Conservation (phyloP, 2,113 vertebrate species). For the Lontra canadensis region DNA sequence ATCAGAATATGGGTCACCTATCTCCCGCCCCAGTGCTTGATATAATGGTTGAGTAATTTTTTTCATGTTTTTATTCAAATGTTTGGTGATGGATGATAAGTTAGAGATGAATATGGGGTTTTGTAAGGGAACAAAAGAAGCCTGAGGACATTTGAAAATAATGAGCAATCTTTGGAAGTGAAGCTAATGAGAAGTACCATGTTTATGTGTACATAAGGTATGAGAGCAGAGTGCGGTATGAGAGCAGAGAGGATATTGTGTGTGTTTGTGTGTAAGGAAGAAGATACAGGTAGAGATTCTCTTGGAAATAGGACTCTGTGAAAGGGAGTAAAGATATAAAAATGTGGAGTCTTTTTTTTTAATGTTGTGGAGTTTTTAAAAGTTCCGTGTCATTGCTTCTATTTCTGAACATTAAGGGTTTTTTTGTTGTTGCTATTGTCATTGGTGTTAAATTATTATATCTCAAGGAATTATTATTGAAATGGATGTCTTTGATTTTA, state of each 20-base stretch:
- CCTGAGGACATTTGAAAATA: conserved; percentile 35
- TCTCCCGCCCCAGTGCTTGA: neutral
- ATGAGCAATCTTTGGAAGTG: neutral
- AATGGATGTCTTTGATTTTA: neutral
- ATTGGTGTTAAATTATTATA: neutral
- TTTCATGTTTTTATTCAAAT: conserved; percentile 10
- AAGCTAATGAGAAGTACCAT: neutral
- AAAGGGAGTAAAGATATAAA: neutral
- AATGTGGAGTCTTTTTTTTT: neutral
- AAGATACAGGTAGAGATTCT: neutral
- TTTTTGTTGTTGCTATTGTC: neutral
- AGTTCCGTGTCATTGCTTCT: neutral
- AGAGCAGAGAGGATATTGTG: neutral
- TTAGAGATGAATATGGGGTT: neutral
- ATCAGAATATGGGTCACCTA: conserved; percentile 11
- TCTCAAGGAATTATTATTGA: neutral
- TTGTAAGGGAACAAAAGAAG: conserved; percentile 35
- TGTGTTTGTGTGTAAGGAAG: neutral
- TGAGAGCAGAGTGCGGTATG: neutral
- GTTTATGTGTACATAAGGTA: neutral
- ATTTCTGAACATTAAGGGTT: neutral
- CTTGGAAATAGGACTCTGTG: neutral
- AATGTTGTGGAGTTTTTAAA: neutral
- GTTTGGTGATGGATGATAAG: conserved; percentile 15
- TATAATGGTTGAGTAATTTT: conserved; percentile 2